Evolutionary conservation across 2,888 invertebrate species (phyloP).

Genomic region (Tenthredo mesomela): DNA sequence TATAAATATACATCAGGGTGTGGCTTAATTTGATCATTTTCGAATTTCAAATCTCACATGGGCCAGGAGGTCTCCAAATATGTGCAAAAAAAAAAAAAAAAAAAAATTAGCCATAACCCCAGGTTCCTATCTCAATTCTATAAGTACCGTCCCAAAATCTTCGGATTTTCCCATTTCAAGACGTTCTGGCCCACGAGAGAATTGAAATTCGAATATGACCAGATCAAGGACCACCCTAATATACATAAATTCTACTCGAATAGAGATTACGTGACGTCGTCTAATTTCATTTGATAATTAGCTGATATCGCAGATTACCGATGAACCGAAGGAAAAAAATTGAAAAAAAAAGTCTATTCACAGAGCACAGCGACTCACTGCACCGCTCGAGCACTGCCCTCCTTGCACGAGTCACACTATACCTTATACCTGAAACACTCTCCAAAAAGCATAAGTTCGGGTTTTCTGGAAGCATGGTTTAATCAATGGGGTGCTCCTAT

Average conservation of each 20-base stretch:
- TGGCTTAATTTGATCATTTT: too few relatives aligned
- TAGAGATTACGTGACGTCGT: background rate
- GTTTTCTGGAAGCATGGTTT: background rate
- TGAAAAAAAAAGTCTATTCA: constrained; percentile 58
- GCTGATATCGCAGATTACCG: background rate
- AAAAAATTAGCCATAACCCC: too few relatives aligned
- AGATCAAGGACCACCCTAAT: too few relatives aligned
- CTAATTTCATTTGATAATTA: background rate
- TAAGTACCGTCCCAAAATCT: too few relatives aligned
- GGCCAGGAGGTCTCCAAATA: too few relatives aligned
- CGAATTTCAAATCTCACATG: too few relatives aligned
- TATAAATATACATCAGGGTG: too few relatives aligned
- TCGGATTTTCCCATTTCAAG: too few relatives aligned
- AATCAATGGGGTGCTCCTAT: background rate
- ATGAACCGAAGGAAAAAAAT: background rate
- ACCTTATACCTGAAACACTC: constrained; percentile 2
- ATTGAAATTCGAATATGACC: too few relatives aligned
- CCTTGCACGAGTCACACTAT: constrained; percentile 72
- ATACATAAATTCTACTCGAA: background rate
- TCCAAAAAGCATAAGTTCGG: background rate
- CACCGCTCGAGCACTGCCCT: constrained; percentile 75
- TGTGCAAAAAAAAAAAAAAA: too few relatives aligned
- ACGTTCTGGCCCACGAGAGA: too few relatives aligned
- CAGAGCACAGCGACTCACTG: constrained; percentile 76
- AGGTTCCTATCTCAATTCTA: too few relatives aligned